Evolutionary conservation across 2,888 invertebrate species (phyloP).

Genomic region (Zootermopsis nevadensis): DNA sequence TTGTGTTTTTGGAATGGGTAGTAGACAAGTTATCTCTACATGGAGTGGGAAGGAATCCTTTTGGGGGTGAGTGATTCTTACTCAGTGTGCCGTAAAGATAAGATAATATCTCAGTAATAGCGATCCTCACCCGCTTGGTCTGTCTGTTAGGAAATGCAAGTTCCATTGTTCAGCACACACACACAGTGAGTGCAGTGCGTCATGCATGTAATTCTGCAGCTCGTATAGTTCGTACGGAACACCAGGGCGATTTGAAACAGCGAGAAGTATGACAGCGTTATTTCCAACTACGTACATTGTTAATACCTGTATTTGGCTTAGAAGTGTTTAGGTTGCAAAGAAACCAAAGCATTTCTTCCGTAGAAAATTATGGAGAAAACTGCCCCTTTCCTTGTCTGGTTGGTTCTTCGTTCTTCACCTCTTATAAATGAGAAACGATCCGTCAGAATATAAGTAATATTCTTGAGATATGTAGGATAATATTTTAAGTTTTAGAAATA

Average conservation of each 20-base stretch:
- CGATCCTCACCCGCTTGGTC: slow-evolving; percentile 29
- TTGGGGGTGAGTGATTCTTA: neutral
- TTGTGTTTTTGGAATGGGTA: slow-evolving; percentile 21
- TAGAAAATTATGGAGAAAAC: too few species aligned
- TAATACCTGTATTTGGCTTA: too few species aligned
- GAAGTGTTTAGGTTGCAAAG: too few species aligned
- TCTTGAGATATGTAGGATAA: too few species aligned
- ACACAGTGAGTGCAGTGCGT: neutral
- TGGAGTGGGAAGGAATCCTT: too few species aligned
- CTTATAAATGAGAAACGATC: too few species aligned
- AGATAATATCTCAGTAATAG: slow-evolving; percentile 47
- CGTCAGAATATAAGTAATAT: too few species aligned
- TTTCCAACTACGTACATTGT: neutral
- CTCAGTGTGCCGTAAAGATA: slow-evolving; percentile 40
- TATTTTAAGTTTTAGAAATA: too few species aligned
- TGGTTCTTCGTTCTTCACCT: too few species aligned
- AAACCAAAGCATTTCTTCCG: too few species aligned
- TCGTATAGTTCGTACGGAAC: neutral
- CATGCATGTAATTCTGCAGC: neutral
- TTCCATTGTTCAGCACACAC: neutral
- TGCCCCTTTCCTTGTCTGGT: too few species aligned
- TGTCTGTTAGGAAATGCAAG: neutral
- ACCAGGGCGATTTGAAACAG: too few species aligned
- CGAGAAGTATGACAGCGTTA: neutral
- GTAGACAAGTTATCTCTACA: neutral